Evolutionary conservation across 2,888 invertebrate species (phyloP).

Genomic region (Endotricha flammealis): DNA sequence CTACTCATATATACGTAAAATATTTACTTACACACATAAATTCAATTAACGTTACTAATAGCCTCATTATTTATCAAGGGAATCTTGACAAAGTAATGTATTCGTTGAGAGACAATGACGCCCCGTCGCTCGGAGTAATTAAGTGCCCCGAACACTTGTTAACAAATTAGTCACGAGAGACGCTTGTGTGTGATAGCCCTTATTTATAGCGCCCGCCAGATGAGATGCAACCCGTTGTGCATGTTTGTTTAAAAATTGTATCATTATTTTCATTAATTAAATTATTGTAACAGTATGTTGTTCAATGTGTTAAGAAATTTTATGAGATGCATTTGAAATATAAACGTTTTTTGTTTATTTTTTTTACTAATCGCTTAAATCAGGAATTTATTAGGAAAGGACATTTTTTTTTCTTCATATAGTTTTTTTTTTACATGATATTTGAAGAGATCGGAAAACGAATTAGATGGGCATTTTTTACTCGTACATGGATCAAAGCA

Average conservation of each 20-base stretch:
- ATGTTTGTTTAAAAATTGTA: conserved; percentile 10
- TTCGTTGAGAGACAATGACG: conserved; percentile 56
- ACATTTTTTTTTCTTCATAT: no score
- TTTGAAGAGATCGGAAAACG: no score
- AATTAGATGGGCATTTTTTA: no score
- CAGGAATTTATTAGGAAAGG: no score
- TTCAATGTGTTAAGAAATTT: no score
- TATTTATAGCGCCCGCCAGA: conserved; percentile 45
- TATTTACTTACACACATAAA: conserved; percentile 33
- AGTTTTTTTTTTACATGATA: no score
- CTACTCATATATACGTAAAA: conserved; percentile 12
- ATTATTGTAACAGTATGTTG: no score
- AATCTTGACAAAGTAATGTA: conserved; percentile 55
- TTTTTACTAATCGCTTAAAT: no score
- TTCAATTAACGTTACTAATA: conserved; percentile 51
- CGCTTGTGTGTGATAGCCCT: conserved; percentile 47
- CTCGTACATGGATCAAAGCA: no score
- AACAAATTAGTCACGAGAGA: conserved; percentile 67
- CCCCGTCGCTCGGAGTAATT: conserved; percentile 64
- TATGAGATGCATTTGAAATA: no score
- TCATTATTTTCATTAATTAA: conserved; percentile 15
- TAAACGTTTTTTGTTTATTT: no score
- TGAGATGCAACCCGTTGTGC: conserved; percentile 21
- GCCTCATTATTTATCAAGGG: conserved; percentile 48
- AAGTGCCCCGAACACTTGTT: conserved; percentile 67